Base-by-base conservation (phyloP, 2,113 vertebrate species). In the Pica pica region DNA sequence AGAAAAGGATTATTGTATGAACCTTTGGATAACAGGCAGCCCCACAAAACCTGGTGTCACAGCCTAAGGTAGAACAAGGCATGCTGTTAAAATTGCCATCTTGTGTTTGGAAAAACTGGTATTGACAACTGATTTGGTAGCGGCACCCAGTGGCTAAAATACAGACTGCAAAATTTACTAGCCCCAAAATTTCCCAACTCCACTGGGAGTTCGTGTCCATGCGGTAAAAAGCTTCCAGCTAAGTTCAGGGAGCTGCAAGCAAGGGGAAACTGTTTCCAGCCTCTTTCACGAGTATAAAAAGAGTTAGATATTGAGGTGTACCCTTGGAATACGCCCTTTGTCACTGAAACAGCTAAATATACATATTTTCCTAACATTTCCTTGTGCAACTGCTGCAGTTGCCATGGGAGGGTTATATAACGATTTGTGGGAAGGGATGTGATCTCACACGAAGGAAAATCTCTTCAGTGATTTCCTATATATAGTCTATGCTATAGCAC, bases 61-160 rank as follows among this genome's bases (percentile, higher is more conserved):
- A 37, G 44, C 13, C 55, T 30, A 39, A 50, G 50, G 31, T 59
- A 8, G 9, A 44, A 9, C 13, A 52, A 61, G 8, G 30, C 27
- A 10, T 1, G 41, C 83, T 53, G 17, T 18, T 59, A 39, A 79
- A 87, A 76, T 18, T 26, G 31, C 20, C 0, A 1, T 18, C 33
- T 59, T 22, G 0, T 18, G 16, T 41, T 76, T 44, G 50, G 47
- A 60, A 67, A 75, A 64, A 64, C 21, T 52, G 44, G 2, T 37
- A 91, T 55, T 56, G 44, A 79, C 94, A 91, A 55, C 52, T 93
- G 97, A 95, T 93, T 94, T 67, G 83, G 73, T 80, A 92, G 92
- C 94, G 97, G 75, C 97, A 97, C 94, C 97, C 74, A 90, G 97
- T 95, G 97, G 97, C 68, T 55, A 84, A 86, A 96, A 49, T 14